Conservation (phyloP, 2,797 vertebrate species). For the Phataginus tetradactyla region DNA sequence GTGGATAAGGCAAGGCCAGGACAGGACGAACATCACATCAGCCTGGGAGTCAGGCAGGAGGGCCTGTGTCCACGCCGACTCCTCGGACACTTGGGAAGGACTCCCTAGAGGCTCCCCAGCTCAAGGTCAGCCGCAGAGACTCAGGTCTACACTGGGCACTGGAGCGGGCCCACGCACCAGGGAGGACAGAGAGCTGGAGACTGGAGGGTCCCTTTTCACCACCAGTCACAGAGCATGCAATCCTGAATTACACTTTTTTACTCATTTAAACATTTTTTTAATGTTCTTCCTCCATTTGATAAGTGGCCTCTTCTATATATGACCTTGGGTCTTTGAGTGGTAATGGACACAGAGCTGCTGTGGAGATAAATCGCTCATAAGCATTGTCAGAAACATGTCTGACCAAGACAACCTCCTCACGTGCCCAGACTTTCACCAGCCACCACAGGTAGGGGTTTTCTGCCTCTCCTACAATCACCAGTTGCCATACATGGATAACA, state of each 20-base stretch:
- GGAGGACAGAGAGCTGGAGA: rapidly evolving
- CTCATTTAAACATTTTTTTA: rapidly evolving
- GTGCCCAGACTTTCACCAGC: not conserved
- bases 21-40: rapidly evolving
- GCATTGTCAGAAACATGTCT: not conserved
- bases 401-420: rapidly evolving
- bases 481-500: rapidly evolving
- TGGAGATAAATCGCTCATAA: not conserved
- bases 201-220: rapidly evolving
- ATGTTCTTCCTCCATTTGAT: not conserved
- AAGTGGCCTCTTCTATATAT: not conserved
- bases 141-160: rapidly evolving
- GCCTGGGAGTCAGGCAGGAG: no score
- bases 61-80: rapidly evolving
- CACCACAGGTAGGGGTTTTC: rapidly evolving
- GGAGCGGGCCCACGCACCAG: no score
- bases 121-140: rapidly evolving
- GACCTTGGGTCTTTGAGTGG: not conserved
- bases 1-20: no score
- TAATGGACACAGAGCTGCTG: rapidly evolving
- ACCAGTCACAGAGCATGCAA: rapidly evolving
- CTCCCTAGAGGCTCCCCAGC: rapidly evolving
- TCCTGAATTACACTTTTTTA: rapidly evolving
- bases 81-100: rapidly evolving
- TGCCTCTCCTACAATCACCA: rapidly evolving